phyloP scores from a whole-genome alignment of 2,113 vertebrate genomes.

The Amblyopsis rosae region DNA sequence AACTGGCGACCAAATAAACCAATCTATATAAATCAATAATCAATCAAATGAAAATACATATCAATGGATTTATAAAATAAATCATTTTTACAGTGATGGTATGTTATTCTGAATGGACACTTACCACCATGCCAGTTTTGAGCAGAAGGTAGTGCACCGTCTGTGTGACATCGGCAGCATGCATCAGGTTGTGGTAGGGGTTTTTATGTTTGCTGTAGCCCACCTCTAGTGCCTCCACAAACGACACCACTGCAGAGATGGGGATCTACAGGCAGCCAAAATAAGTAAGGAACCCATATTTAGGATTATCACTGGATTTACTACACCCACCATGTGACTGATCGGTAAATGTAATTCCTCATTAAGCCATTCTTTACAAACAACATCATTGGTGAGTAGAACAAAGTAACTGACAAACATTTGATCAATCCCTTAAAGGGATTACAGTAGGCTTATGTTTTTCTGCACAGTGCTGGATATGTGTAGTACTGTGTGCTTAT shows the following conservation, averaged over 20 bases:
- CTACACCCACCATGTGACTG: too few species aligned
- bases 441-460: too few species aligned
- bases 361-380: too few species aligned
- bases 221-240: conserved; percentile 94
- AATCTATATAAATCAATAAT: too few species aligned
- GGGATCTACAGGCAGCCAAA: conserved; percentile 84
- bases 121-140: conserved; percentile 92
- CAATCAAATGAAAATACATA: background rate
- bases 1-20: too few species aligned
- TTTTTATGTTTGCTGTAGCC: conserved; percentile 99
- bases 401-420: too few species aligned
- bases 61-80: background rate
- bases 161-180: conserved; percentile 96
- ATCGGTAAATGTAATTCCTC: too few species aligned
- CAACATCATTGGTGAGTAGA: too few species aligned
- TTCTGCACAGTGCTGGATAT: too few species aligned
- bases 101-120: conserved; percentile 54
- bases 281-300: conserved; percentile 6
- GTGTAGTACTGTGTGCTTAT: too few species aligned
- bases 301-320: background rate
- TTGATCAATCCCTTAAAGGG: too few species aligned
- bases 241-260: conserved; percentile 95
- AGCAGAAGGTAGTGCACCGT: conserved; percentile 95
- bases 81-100: background rate
- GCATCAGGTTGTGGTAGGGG: conserved; percentile 97